Percentiles rank a stretch among this genome's conserved stretches.
phyloP scores from a whole-genome alignment of 53 echinoderm and acorn worm genomes.

The Actinopyga echinites region DNA sequence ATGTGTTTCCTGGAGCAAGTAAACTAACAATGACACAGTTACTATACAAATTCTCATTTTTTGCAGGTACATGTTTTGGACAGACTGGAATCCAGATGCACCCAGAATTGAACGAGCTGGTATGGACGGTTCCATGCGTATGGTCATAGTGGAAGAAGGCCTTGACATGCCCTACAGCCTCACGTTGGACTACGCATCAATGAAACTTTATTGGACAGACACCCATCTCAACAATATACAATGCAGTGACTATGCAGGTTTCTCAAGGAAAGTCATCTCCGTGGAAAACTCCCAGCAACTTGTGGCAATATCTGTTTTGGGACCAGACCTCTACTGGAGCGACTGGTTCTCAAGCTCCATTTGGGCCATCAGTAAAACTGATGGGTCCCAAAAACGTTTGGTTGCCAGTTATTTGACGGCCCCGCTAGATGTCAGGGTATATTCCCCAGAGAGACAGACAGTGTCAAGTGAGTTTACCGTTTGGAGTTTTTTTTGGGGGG shows the following conservation, averaged over 20 bases:
- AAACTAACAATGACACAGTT: not conserved
- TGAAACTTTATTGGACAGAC: slow-evolving; percentile 58
- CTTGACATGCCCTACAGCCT: slow-evolving; percentile 56
- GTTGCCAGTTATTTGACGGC: not conserved
- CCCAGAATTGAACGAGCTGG: slow-evolving; percentile 58
- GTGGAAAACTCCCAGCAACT: not conserved
- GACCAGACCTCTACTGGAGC: slow-evolving; percentile 18
- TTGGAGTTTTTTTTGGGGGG: too few relatives aligned
- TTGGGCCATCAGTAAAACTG: not conserved
- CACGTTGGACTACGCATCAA: slow-evolving; percentile 35
- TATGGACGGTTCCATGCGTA: slow-evolving; percentile 51
- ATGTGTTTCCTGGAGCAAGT: not conserved
- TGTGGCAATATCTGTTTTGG: not conserved
- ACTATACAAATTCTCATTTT: not conserved
- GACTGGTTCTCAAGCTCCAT: slow-evolving; percentile 25
- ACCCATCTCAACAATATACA: slow-evolving; percentile 33
- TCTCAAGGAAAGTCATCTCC: not conserved
- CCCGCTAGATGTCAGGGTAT: slow-evolving; percentile 30
- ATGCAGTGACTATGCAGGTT: not conserved
- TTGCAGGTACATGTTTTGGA: slow-evolving; percentile 63
- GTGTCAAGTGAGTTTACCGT: not conserved
- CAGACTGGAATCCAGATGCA: slow-evolving; percentile 48
- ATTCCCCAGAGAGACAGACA: not conserved
- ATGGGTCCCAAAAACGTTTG: not conserved
- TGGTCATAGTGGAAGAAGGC: slow-evolving; percentile 36